These are phyloP conservation scores for Hippocampus comes DNA, from an alignment of 2,113 vertebrate genomes.

Conservation along the genomic window DNA sequence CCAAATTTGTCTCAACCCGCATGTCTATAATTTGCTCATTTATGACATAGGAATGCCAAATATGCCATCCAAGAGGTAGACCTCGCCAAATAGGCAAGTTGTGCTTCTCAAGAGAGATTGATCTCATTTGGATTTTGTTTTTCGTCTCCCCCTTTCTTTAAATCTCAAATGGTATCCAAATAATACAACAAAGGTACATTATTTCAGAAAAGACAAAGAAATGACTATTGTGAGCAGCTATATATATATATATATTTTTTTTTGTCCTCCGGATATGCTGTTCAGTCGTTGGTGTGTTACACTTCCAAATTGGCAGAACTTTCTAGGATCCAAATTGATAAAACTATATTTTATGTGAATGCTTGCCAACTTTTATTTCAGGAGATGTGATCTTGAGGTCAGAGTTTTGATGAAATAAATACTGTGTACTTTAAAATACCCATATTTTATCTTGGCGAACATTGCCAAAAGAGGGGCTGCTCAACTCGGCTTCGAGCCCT, in stretches of 20 bases:
- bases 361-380: constrained; percentile 35
- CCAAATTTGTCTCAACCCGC: neutral
- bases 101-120: neutral
- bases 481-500: constrained; percentile 5
- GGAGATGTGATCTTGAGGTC: constrained; percentile 36
- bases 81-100: too few relatives aligned
- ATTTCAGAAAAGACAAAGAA: neutral
- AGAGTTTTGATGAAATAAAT: constrained; percentile 33
- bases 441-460: constrained; percentile 10
- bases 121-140: neutral
- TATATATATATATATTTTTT: too few relatives aligned
- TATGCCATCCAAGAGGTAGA: neutral
- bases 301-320: constrained; percentile 23
- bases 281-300: constrained; percentile 7
- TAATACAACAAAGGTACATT: neutral
- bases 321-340: constrained; percentile 21
- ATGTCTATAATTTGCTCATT: constrained; percentile 5
- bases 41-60: neutral
- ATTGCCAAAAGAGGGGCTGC: constrained; percentile 12
- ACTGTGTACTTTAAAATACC: constrained; percentile 23
- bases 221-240: neutral
- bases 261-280: neutral
- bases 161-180: neutral
- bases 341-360: constrained; percentile 39
- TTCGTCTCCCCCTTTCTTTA: neutral